A percentile compares a stretch with the other conserved stretches of the same genome.
phyloP scores from a whole-genome alignment of 2,888 invertebrate species.

The Drosophila atroscutellata region DNA sequence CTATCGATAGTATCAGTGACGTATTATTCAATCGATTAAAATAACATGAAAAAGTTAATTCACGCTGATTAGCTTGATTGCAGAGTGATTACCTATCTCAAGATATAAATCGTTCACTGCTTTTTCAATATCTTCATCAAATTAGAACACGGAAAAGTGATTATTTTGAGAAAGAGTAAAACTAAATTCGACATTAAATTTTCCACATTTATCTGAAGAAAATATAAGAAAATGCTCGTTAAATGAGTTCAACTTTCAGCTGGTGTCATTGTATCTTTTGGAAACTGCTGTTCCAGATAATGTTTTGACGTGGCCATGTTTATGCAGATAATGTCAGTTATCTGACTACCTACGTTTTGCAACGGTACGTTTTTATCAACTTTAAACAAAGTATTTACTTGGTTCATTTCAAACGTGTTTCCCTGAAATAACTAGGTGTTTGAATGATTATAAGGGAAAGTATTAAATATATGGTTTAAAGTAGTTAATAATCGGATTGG shows the following conservation, averaged over 20 bases:
- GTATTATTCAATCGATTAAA: not conserved
- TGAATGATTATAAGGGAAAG: not conserved
- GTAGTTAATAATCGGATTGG: slow-evolving; percentile 17
- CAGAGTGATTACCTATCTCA: not conserved
- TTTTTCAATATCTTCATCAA: not conserved
- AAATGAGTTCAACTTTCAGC: not conserved
- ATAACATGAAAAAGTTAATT: not conserved
- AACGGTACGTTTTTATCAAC: not conserved
- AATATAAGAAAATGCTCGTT: not conserved
- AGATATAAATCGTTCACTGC: not conserved
- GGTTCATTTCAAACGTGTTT: slow-evolving; percentile 18
- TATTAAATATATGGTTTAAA: not conserved
- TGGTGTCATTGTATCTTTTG: not conserved
- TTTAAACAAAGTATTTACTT: slow-evolving; percentile 7
- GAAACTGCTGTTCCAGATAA: not conserved
- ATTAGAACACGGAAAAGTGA: not conserved
- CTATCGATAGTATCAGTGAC: not conserved
- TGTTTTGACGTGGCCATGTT: not conserved
- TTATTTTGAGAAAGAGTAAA: too few species aligned
- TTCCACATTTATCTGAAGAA: not conserved
- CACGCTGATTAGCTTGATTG: not conserved
- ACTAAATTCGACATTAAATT: too few species aligned
- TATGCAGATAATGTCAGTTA: not conserved
- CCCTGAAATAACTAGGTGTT: slow-evolving; percentile 17
- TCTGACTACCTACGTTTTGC: not conserved